Base-by-base conservation (phyloP, 2,113 vertebrate species). In the Ginglymostoma cirratum region DNA sequence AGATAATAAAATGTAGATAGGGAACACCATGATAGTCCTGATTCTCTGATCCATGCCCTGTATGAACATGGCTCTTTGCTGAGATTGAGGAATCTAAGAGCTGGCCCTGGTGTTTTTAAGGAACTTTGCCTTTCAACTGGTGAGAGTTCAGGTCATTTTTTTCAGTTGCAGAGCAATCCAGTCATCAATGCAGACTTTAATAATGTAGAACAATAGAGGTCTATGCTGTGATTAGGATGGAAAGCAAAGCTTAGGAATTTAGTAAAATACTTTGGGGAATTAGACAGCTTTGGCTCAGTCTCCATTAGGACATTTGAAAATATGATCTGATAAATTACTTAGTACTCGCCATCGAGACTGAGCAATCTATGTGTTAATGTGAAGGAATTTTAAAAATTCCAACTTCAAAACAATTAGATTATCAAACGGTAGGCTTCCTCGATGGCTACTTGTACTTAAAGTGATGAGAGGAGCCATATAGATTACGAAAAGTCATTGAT, bases 201-300 rank as follows among this genome's bases (percentile, higher is more conserved):
- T 94, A 94, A 76, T 30, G 45, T 72, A 52, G 69, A 95, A 95
- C 45, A 70, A 95, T 45, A 72, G 42, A 76, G 67, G 42, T 52
- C 87, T 90, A 61, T 61, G 30, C 27, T 90, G 48, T 61, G 69
- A 42, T 45, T 72, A 72, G 23, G 67, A 72, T 72, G 1, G 24
- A 72, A 27, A 30, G 30, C 27, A 42, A 95, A 76, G 42, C 45
- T 95, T 52, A 72, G 67, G 45, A 95, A 95, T 72, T 30, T 52
- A 95, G 69, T 95, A 15, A 95, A 95, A 72, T 72, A 52, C 38
- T 90, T 90, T 3, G 52, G 67, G 94, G 67, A 72, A 95, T 48
- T 52, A 95, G 69, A 42, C 69, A 72, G 27, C 38, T 72, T 45
- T 38, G 69, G 27, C 94, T 76, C 21, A 24, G 69, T 52, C 92